Base-by-base conservation (phyloP, 2,113 vertebrate species). In the Colossoma macropomum region DNA sequence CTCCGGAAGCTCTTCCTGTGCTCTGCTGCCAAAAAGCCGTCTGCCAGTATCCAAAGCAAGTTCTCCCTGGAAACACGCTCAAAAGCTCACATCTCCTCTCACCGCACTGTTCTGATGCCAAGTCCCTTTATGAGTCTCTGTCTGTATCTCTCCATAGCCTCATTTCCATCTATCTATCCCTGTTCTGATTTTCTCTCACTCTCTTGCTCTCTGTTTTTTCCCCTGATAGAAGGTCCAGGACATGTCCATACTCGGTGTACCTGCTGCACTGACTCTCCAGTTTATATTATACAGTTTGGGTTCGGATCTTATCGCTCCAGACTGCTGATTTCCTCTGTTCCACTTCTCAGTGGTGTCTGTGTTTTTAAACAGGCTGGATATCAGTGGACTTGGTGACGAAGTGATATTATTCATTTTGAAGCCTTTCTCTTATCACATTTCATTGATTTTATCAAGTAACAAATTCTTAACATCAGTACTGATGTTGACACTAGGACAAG, bases 21-120 rank as follows among this genome's bases (percentile, higher is more conserved):
- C 90, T 96, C 95, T 88, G 90, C 95, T 90, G 92, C 93, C 94
- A 97, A 96, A 96, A 94, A 95, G 77, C 90, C 95, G 82, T 95
- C 96, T 91, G 91, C 94, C 93, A 94, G 93, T 94, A 93, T 92
- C 92, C 95, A 97, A 98, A 97, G 97, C 97, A 98, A 99, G 97
- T 98, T 89, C 56, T 80, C 79, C 30, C 62, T 81, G n/a, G 34
- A 38, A 77, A 75, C 23, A 54, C 68, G 56, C 52, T 77, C 15
- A 25, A 62, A 69, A 82, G 71, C 48, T 56, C 23, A 38, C 6
- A 19, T 72, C n/a, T 56, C 48, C 50, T 32, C 63, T 75, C 59
- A 74, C 21, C 28, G n/a, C 25, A 41, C 54, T 4, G 54, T 23
- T 54, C 23, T 41, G 50, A 32, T 30, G 45, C 60, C 48, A 15